A percentile compares a stretch with the other conserved stretches of the same genome.
These are phyloP conservation scores for Aldabrachelys gigantea DNA, from an alignment of 2,113 vertebrate species.

Conservation along the genomic window DNA sequence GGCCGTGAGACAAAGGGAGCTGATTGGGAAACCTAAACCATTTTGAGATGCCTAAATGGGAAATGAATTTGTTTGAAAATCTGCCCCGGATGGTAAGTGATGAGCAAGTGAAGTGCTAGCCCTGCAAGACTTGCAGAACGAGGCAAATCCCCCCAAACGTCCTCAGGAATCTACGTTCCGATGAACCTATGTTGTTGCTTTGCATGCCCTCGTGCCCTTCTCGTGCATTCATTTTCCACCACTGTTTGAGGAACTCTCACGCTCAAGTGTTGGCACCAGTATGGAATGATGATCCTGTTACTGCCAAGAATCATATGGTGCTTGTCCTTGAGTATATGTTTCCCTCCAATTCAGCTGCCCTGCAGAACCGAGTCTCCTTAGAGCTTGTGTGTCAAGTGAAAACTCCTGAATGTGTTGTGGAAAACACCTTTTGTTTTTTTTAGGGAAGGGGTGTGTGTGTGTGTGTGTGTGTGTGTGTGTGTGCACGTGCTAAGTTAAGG, in stretches of 20 bases:
- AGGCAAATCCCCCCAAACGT: background rate
- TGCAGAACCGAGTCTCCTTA: background rate
- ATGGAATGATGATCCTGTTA: background rate
- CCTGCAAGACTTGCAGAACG: background rate
- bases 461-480: fast-evolving
- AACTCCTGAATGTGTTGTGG: background rate
- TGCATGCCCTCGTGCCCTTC: background rate
- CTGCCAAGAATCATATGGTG: background rate
- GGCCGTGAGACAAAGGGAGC: background rate
- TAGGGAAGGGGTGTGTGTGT: background rate
- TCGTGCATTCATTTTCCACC: background rate
- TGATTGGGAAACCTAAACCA: background rate
- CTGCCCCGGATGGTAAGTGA: background rate
- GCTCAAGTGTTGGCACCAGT: background rate
- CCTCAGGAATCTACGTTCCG: background rate
- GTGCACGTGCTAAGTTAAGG: background rate
- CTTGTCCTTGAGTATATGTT: background rate
- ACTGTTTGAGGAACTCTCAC: background rate
- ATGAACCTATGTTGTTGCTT: background rate
- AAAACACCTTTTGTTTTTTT: background rate
- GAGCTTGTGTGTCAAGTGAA: background rate
- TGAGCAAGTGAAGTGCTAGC: background rate
- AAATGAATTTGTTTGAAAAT: background rate
- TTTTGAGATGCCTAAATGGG: background rate
- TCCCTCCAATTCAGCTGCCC: background rate